Conservation (phyloP, 2,113 vertebrate genomes). For the Passer montanus region DNA sequence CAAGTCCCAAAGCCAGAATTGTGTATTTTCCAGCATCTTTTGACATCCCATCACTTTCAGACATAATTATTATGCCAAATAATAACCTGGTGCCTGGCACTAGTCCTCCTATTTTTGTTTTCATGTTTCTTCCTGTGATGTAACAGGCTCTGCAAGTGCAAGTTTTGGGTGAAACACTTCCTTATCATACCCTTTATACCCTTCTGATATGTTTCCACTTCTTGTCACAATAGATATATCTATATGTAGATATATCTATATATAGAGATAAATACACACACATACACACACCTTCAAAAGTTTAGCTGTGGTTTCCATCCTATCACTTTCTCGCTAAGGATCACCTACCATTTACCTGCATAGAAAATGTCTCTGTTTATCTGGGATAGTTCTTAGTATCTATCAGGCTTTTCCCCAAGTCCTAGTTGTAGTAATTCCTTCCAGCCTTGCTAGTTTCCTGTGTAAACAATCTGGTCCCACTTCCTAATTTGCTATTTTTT, state of each 20-base stretch:
- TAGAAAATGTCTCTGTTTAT: not conserved
- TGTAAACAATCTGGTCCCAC: not conserved
- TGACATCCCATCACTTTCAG: not conserved
- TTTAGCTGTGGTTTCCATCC: not conserved
- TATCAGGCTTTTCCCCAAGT: not conserved
- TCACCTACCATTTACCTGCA: not conserved
- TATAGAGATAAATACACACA: not conserved
- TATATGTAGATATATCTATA: too few species aligned
- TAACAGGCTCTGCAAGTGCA: not conserved
- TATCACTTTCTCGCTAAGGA: not conserved
- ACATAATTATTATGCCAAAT: not conserved
- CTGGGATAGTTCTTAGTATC: not conserved
- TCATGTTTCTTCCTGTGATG: not conserved
- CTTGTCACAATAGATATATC: not conserved
- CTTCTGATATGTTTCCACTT: not conserved
- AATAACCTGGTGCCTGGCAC: not conserved
- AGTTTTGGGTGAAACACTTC: not conserved
- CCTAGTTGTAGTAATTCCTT: not conserved
- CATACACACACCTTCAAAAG: not conserved
- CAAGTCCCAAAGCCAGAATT: not conserved
- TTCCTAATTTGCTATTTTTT: not conserved
- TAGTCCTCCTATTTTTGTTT: not conserved
- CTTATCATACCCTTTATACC: not conserved
- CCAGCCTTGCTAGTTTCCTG: not conserved
- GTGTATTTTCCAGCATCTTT: not conserved